Percentiles rank a stretch among this genome's conserved stretches.
phyloP scores from a whole-genome alignment of 2,888 invertebrate genomes.

The Drosophila anomalata region DNA sequence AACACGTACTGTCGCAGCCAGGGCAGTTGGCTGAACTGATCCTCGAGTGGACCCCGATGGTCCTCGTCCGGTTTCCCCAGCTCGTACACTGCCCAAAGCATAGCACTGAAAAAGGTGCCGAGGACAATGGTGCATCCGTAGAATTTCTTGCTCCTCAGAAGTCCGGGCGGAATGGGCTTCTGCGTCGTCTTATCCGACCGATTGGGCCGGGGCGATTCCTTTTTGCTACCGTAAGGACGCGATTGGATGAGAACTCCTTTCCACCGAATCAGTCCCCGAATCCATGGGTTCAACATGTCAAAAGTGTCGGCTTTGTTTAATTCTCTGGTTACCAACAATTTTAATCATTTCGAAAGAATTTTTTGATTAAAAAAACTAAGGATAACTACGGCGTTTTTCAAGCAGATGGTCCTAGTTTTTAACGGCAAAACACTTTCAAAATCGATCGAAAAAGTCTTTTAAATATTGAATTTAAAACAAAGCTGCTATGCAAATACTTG shows the following conservation, averaged over 20 bases:
- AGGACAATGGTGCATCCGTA: conserved; percentile 84
- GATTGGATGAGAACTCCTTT: neutral
- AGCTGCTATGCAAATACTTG: conserved; percentile 50
- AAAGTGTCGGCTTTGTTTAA: neutral
- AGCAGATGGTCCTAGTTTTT: no score
- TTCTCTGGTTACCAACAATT: conserved; percentile 4
- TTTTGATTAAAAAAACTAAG: conserved; percentile 2
- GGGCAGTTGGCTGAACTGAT: conserved; percentile 89
- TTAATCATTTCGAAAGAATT: neutral
- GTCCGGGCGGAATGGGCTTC: neutral
- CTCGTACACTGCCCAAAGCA: conserved; percentile 87
- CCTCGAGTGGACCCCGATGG: conserved; percentile 89
- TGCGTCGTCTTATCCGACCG: neutral
- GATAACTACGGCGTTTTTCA: no score
- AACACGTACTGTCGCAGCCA: conserved; percentile 88
- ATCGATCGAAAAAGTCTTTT: neutral
- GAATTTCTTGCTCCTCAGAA: conserved; percentile 9
- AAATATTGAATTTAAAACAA: neutral
- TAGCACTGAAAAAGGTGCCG: conserved; percentile 86
- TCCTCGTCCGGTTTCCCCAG: conserved; percentile 90
- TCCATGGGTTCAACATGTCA: conserved; percentile 22
- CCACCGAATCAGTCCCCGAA: conserved; percentile 7
- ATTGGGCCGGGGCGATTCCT: neutral
- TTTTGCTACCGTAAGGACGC: neutral
- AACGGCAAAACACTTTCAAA: neutral